Evolutionary conservation across 2,888 invertebrate species (phyloP).

Genomic region (Margaritifera margaritifera): DNA sequence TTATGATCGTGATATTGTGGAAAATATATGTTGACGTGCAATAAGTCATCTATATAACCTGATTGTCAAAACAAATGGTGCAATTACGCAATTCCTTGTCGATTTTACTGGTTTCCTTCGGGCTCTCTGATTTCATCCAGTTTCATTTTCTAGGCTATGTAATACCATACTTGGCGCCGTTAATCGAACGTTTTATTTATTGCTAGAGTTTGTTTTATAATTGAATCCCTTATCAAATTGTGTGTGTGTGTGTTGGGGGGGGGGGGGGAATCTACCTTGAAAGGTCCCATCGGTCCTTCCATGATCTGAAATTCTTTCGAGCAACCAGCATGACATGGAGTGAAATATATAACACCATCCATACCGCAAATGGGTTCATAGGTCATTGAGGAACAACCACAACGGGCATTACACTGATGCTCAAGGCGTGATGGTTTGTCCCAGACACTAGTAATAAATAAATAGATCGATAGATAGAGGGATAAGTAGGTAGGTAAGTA

Average conservation of each 20-base stretch:
- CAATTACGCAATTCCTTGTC: no score
- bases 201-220: no score
- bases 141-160: background rate
- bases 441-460: conserved; percentile 13
- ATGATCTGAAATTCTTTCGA: conserved; percentile 30
- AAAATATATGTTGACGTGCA: no score
- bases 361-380: conserved; percentile 45
- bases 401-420: conserved; percentile 30
- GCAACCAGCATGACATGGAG: conserved; percentile 47
- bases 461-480: background rate
- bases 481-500: background rate
- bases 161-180: background rate
- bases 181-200: background rate
- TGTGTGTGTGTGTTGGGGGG: no score
- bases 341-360: conserved; percentile 37
- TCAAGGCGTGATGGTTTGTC: conserved; percentile 11
- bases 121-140: background rate
- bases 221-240: no score
- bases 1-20: no score
- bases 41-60: no score
- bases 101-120: background rate
- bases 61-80: no score
- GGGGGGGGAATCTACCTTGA: conserved; percentile 26
- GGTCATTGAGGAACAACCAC: conserved; percentile 31
- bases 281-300: conserved; percentile 44